Evolutionary conservation across 2,888 invertebrate species (phyloP).

Genomic region (Cephus spinipes): DNA sequence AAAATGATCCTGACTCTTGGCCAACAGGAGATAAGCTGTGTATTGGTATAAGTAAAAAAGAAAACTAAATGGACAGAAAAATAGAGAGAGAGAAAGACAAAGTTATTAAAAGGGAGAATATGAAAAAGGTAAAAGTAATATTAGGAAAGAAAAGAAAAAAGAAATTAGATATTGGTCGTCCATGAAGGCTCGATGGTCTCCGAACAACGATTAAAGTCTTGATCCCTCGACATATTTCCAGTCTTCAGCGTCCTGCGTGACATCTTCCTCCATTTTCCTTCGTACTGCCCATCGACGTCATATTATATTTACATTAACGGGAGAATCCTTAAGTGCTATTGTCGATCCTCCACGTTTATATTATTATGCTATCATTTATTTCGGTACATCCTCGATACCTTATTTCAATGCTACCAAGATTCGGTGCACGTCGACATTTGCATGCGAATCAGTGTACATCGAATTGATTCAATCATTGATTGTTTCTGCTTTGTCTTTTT

Average conservation of each 20-base stretch:
- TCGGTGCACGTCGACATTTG: background rate
- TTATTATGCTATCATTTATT: conserved; percentile 14
- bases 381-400: background rate
- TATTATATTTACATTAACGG: conserved; percentile 20
- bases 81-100: background rate
- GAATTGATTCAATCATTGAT: background rate
- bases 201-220: background rate
- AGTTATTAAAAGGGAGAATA: background rate
- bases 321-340: conserved; percentile 18
- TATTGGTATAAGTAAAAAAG: background rate
- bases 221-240: background rate
- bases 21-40: background rate
- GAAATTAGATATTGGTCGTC: background rate
- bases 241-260: background rate
- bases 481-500: background rate
- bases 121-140: background rate
- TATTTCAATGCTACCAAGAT: background rate
- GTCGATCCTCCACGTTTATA: conserved; percentile 15
- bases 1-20: background rate
- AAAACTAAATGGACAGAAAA: background rate
- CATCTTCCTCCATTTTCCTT: background rate
- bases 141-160: background rate
- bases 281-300: background rate
- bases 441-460: background rate
- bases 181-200: background rate